These are phyloP conservation scores for Halcyon senegalensis DNA, from an alignment of 2,113 vertebrate genomes.

Conservation along the genomic window DNA sequence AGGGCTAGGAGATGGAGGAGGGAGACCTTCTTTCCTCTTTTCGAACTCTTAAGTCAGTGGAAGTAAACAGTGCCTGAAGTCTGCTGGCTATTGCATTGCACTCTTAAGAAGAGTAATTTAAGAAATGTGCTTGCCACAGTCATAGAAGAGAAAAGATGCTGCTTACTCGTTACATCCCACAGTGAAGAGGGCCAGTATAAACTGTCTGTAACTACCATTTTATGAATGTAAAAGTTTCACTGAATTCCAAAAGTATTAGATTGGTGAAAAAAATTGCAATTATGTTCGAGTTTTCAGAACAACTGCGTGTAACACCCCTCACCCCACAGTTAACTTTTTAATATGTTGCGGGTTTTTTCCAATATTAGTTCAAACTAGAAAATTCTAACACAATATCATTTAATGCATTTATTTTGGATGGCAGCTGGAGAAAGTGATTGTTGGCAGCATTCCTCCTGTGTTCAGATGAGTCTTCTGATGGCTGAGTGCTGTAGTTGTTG, in stretches of 20 bases:
- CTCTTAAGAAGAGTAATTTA: neutral
- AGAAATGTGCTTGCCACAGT: neutral
- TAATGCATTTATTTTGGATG: neutral
- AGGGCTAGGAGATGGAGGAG: no score
- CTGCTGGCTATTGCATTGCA: neutral
- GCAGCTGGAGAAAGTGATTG: neutral
- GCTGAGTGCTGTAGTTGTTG: neutral
- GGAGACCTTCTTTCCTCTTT: neutral
- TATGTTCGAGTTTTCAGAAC: neutral
- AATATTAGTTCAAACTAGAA: neutral
- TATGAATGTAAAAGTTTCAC: neutral
- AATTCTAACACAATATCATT: fast-evolving
- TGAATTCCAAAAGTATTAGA: neutral
- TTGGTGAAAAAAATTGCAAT: neutral
- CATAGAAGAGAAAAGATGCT: neutral
- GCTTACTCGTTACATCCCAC: neutral
- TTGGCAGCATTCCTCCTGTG: neutral
- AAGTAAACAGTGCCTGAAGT: neutral
- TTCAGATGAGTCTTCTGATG: neutral
- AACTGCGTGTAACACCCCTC: neutral
- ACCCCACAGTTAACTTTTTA: neutral
- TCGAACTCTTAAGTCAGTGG: neutral
- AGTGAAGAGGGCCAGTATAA: neutral
- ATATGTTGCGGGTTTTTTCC: neutral
- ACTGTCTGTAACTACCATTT: neutral